A percentile compares a stretch with the other conserved stretches of the same genome.
Conservation (phyloP, 2,888 invertebrate species). For the Ectobius pallidus region DNA sequence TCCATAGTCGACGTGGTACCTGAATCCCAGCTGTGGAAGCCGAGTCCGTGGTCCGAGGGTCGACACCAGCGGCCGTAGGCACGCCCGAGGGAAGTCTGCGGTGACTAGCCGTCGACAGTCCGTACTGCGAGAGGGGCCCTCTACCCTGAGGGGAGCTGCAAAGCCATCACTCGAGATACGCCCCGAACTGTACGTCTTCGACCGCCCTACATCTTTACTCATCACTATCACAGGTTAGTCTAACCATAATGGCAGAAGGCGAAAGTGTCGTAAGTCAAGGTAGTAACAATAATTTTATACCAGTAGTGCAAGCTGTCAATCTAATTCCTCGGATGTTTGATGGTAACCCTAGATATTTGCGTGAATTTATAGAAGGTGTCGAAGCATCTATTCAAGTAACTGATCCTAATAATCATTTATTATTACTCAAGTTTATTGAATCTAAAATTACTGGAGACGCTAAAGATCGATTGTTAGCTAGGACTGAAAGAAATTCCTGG, state of each 20-base stretch:
- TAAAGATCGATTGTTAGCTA: conserved; percentile 11
- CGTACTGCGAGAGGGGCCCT: background rate
- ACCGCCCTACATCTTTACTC: background rate
- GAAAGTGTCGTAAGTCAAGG: background rate
- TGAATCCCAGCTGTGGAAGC: background rate
- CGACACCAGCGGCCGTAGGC: background rate
- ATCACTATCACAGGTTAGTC: background rate
- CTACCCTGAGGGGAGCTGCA: too few species aligned
- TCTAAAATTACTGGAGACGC: conserved; percentile 19
- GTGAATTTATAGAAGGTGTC: background rate
- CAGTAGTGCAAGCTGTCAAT: background rate
- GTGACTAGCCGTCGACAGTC: background rate
- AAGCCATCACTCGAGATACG: background rate
- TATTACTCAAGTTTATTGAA: conserved; percentile 13
- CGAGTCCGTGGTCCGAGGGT: background rate
- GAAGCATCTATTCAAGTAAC: background rate
- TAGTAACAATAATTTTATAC: background rate
- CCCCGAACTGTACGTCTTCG: background rate
- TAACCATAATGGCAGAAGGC: background rate
- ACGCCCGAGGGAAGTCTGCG: background rate
- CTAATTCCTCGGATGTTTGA: background rate
- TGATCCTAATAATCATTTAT: background rate
- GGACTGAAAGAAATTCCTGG: background rate
- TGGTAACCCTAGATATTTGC: background rate
- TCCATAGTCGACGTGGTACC: too few species aligned